Conservation (phyloP, 2,888 invertebrate species). For the Rhynchonema sp. region DNA sequence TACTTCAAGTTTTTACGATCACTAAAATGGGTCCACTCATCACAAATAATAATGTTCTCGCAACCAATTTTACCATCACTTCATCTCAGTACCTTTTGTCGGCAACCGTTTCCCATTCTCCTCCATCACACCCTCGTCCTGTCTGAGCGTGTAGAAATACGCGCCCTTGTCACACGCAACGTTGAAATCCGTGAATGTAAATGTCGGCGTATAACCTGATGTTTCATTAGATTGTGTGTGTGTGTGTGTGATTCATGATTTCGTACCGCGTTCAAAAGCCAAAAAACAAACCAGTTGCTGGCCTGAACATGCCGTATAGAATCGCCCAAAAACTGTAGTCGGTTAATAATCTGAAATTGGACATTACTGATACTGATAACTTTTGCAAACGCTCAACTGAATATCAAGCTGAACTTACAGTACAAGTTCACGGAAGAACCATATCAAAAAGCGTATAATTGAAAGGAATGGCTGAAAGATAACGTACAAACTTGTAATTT, state of each 20-base stretch:
- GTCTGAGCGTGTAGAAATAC: neutral
- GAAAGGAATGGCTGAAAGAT: neutral
- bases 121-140: neutral
- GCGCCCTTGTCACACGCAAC: neutral
- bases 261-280: too few relatives aligned
- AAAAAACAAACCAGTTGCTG: neutral
- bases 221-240: too few relatives aligned
- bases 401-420: too few relatives aligned
- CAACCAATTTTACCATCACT: too few relatives aligned
- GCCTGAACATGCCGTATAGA: neutral
- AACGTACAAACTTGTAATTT: neutral
- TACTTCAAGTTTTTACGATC: too few relatives aligned
- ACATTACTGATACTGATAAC: too few relatives aligned
- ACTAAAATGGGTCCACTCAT: too few relatives aligned
- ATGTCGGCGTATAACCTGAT: neutral
- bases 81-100: too few relatives aligned
- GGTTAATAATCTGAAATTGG: neutral
- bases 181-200: neutral
- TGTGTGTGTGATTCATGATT: too few relatives aligned
- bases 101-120: too few relatives aligned
- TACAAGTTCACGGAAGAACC: neutral
- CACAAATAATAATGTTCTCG: too few relatives aligned
- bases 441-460: neutral
- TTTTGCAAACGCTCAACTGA: too few relatives aligned
- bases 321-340: neutral